These are phyloP conservation scores for Triops longicaudatus DNA, from an alignment of 1,140 invertebrate species.

Conservation along the genomic window DNA sequence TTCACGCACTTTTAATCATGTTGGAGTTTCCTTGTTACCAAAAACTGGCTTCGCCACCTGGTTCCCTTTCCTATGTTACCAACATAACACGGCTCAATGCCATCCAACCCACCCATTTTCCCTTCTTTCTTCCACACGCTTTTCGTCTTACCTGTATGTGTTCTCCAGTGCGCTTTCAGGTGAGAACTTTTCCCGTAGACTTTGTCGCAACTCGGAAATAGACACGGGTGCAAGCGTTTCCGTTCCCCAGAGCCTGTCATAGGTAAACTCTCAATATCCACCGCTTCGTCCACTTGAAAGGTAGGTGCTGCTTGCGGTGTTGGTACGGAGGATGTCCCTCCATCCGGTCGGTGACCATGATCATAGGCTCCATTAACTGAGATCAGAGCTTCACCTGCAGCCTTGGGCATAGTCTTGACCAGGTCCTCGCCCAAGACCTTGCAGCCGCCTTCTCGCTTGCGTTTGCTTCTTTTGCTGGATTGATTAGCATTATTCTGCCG, in stretches of 20 bases:
- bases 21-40: not conserved
- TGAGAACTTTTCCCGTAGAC: constrained; percentile 94
- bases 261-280: constrained; percentile 8
- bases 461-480: not conserved
- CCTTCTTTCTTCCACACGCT: not conserved
- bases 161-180: constrained; percentile 83
- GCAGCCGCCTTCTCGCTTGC: not conserved
- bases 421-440: not conserved
- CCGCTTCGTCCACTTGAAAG: not conserved
- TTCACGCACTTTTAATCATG: constrained; percentile 3
- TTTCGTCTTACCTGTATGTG: constrained; percentile 70
- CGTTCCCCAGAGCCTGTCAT: constrained; percentile 34
- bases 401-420: not conserved
- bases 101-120: not conserved
- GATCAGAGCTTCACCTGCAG: constrained; percentile 1
- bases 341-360: not conserved
- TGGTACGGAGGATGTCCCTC: not conserved
- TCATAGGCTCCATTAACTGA: not conserved
- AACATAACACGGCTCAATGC: not conserved
- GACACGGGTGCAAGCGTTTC: constrained; percentile 74
- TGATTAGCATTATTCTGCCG: not conserved
- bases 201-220: constrained; percentile 79
- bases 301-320: not conserved
- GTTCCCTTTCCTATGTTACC: not conserved
- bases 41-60: not conserved